Conservation (phyloP, 2,113 vertebrate genomes). For the Camarhynchus parvulus region DNA sequence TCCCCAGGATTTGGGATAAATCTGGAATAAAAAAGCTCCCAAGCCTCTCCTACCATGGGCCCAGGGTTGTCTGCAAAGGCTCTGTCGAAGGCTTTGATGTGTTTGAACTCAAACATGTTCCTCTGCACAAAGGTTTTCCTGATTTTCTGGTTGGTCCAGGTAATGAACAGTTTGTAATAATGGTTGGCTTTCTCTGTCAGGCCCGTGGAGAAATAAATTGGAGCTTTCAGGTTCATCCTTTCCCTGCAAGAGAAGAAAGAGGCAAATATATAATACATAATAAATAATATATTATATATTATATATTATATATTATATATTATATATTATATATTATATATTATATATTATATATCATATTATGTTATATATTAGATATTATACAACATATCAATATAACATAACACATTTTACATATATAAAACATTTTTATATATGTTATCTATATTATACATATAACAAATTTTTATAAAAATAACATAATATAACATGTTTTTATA, state of each 20-base stretch:
- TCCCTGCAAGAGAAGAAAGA: slow-evolving; percentile 78
- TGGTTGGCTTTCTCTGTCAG: slow-evolving; percentile 98
- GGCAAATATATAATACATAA: rapidly evolving
- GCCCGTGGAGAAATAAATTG: slow-evolving; percentile 97
- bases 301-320: too few relatives aligned
- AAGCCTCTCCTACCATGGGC: slow-evolving; percentile 83
- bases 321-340: too few relatives aligned
- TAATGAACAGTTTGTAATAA: slow-evolving; percentile 99
- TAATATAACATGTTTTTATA: too few relatives aligned
- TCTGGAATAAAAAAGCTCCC: too few relatives aligned
- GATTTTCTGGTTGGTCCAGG: slow-evolving; percentile 99
- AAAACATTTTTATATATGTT: too few relatives aligned
- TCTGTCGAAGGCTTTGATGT: slow-evolving; percentile 96
- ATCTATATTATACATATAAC: too few relatives aligned
- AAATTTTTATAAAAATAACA: too few relatives aligned
- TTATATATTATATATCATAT: too few relatives aligned
- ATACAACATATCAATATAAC: too few relatives aligned
- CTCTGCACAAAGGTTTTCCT: slow-evolving; percentile 97
- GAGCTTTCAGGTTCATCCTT: slow-evolving; percentile 95
- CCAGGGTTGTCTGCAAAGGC: slow-evolving; percentile 95
- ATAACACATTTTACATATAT: too few relatives aligned
- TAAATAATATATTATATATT: too few relatives aligned
- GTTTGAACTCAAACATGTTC: slow-evolving; percentile 99
- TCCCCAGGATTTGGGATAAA: background rate
- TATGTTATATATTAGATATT: too few relatives aligned